Evolutionary conservation across 2,888 invertebrate genomes (phyloP), one percentile per base, ranked within the genome.

Genomic region (Noctua janthe): DNA sequence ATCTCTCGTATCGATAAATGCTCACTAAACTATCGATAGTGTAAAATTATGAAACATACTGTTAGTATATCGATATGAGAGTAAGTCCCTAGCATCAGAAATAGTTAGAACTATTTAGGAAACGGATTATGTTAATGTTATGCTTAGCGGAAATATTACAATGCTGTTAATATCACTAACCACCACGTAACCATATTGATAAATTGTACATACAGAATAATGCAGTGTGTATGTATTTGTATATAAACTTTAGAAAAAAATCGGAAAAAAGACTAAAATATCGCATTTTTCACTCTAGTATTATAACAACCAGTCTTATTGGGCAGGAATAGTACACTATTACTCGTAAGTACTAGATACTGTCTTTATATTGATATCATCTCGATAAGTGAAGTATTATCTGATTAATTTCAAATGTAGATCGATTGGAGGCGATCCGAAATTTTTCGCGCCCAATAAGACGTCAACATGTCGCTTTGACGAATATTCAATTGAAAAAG

Each of bases 151-250:
- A 88, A 87, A 75, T 89, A 87, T 83, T 81, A 86, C 82, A 86
- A 80, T 84, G 83, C 88, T 85, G 82, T 87, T 87, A 73, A 81
- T 84, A 78, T 81, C 82, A 87, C 76, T 85, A 82, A 85, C 81
- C 76, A 84, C 56, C 85, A 88, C 82, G 59, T 86, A 89, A 84
- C 80, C 81, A 81, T 85, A 87, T 79, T 76, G 71, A 80, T 79
- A 84, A 83, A 87, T 76, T 91, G 91, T 92, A 92, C 86, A 91
- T 92, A 93, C 83, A 88, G 85, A 90, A 85, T 88, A 93, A 90
- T 86, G 90, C 91, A 82, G 91, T 90, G 91, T 94, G 93, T 92
- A 94, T 94, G 92, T 92, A 94, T 94, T 94, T 95, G 95, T 95
- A 94, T 92, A 95, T 94, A 94, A 94, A 92, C 87, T 88, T 91